Conservation (phyloP, 1,140 invertebrate genomes). For the Orussus abietinus region DNA sequence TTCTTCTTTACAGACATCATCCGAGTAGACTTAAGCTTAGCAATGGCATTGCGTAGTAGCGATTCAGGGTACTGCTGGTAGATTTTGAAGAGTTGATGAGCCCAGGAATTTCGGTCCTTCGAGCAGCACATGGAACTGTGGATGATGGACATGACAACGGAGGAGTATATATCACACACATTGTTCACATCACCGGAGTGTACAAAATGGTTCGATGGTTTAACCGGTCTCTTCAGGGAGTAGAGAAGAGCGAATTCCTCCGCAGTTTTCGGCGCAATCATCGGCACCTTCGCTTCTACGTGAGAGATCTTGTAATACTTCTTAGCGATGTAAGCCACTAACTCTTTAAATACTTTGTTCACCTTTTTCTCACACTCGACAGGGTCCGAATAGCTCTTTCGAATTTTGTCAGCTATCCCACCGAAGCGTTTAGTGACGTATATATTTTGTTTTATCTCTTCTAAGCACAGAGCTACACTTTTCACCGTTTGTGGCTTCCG, state of each 20-base stretch:
- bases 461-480: slow-evolving; percentile 58
- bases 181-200: slow-evolving; percentile 37
- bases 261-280: slow-evolving; percentile 41
- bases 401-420: slow-evolving; percentile 32
- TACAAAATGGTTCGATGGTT: slow-evolving; percentile 21
- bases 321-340: slow-evolving; percentile 44
- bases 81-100: slow-evolving; percentile 65
- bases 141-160: slow-evolving; percentile 54
- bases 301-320: slow-evolving; percentile 46
- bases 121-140: slow-evolving; percentile 62
- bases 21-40: slow-evolving; percentile 56
- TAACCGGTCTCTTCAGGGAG: slow-evolving; percentile 36
- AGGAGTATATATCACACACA: slow-evolving; percentile 40
- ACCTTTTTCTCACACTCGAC: slow-evolving; percentile 34
- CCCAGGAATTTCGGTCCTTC: slow-evolving; percentile 60
- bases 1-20: slow-evolving; percentile 57
- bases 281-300: slow-evolving; percentile 33
- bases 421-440: slow-evolving; percentile 47
- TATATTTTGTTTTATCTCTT: slow-evolving; percentile 60
- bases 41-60: slow-evolving; percentile 57
- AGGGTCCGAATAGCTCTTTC: slow-evolving; percentile 29
- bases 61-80: slow-evolving; percentile 69
- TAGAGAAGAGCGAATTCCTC: slow-evolving; percentile 52
- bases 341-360: slow-evolving; percentile 38
- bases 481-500: slow-evolving; percentile 57